phyloP scores from a whole-genome alignment of 2,113 vertebrate genomes.

The Podarcis raffonei region DNA sequence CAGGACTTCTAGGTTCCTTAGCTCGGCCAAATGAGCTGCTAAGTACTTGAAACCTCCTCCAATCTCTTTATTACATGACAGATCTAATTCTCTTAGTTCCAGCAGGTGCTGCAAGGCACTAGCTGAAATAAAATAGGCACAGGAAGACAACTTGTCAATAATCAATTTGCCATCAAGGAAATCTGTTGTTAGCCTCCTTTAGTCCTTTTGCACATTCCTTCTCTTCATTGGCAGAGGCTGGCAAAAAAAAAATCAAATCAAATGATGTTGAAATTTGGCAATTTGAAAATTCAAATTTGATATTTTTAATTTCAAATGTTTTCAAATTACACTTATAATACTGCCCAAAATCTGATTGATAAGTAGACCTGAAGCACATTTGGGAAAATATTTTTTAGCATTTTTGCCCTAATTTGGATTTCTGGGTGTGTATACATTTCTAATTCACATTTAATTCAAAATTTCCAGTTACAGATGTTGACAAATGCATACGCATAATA shows the following conservation, averaged over 20 bases:
- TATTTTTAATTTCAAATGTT: neutral
- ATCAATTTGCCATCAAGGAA: neutral
- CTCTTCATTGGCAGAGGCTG: neutral
- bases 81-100: slow-evolving; percentile 78
- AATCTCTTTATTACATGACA: slow-evolving; percentile 84
- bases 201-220: neutral
- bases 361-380: neutral
- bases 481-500: neutral
- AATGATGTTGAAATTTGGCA: neutral
- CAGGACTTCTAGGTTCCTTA: slow-evolving; percentile 79
- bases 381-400: neutral
- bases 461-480: neutral
- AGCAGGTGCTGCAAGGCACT: slow-evolving; percentile 73
- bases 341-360: neutral
- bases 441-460: neutral
- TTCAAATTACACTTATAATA: neutral
- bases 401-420: neutral
- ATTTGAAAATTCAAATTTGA: neutral
- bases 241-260: neutral
- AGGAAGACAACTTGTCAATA: neutral
- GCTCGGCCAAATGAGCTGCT: slow-evolving; percentile 68
- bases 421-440: neutral
- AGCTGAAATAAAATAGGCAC: slow-evolving; percentile 70
- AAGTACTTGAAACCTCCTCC: slow-evolving; percentile 77
- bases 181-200: neutral